Percentiles rank a stretch among this genome's conserved stretches.
Evolutionary conservation across 2,113 vertebrate genomes (phyloP).

Genomic region (Crotophaga sulcirostris): DNA sequence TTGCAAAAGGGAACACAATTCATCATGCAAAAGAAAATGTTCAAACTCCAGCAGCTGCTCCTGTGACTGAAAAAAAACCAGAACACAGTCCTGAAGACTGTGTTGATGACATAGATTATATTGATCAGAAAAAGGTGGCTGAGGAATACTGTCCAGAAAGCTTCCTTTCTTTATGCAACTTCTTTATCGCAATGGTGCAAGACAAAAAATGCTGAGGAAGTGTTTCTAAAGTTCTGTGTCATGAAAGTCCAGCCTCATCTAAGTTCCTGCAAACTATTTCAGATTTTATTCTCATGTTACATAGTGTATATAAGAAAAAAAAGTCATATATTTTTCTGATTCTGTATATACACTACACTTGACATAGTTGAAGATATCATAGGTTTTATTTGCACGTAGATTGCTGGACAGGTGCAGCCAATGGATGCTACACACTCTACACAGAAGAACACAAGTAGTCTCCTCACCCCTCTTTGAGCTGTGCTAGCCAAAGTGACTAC

Average conservation of each 20-base stretch:
- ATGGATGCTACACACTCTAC: neutral
- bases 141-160: slow-evolving; percentile 81
- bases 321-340: slow-evolving; percentile 47
- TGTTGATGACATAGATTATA: slow-evolving; percentile 61
- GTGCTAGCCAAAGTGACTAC: neutral
- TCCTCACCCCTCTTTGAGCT: neutral
- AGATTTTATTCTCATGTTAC: neutral
- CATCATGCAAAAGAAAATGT: neutral
- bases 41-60: neutral
- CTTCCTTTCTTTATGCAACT: slow-evolving; percentile 83
- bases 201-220: slow-evolving; percentile 77
- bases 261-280: neutral
- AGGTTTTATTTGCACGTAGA: neutral
- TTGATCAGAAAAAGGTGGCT: slow-evolving; percentile 75
- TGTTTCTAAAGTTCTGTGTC: neutral
- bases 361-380: neutral
- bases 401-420: neutral
- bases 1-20: neutral
- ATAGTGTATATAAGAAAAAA: slow-evolving; percentile 25
- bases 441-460: neutral
- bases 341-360: neutral
- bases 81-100: slow-evolving; percentile 23
- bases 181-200: slow-evolving; percentile 87
- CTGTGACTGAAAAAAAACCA: neutral
- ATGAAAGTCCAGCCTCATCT: neutral